Conservation (phyloP, 1,140 invertebrate species). For the Pseudomyrmex dendroicus region DNA sequence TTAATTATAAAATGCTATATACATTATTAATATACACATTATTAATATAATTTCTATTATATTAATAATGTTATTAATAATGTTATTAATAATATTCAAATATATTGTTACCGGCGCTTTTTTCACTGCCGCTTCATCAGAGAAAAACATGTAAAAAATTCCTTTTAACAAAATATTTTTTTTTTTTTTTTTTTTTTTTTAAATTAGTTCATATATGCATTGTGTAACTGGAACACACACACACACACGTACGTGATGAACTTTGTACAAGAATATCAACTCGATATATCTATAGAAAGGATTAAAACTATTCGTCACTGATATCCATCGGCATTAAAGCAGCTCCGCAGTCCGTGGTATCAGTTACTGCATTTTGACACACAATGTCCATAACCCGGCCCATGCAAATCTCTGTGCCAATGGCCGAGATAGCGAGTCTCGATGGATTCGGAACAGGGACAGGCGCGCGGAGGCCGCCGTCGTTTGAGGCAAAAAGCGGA, state of each 20-base stretch:
- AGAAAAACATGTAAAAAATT: not conserved
- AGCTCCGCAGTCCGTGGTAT: not conserved
- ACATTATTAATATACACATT: too few relatives aligned
- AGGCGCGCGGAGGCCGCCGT: not conserved
- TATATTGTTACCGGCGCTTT: too few relatives aligned
- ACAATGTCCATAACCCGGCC: constrained; percentile 9
- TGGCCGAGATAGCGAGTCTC: constrained; percentile 22
- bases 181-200: too few relatives aligned
- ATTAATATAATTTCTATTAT: too few relatives aligned
- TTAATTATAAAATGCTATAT: too few relatives aligned
- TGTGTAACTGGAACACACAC: not conserved
- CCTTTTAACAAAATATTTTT: not conserved
- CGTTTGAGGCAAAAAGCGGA: constrained; percentile 52
- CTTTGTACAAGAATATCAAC: not conserved
- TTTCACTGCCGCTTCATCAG: too few relatives aligned
- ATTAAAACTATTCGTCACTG: constrained; percentile 4
- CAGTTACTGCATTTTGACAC: constrained; percentile 26
- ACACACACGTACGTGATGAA: not conserved
- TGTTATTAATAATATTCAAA: too few relatives aligned
- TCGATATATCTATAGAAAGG: not conserved
- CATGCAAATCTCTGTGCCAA: constrained; percentile 10
- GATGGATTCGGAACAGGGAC: constrained; percentile 36
- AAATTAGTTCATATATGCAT: not conserved
- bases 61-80: too few relatives aligned
- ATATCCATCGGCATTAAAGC: not conserved